Base-by-base conservation (phyloP, 1,140 invertebrate species). In the Drosophila sp. region DNA sequence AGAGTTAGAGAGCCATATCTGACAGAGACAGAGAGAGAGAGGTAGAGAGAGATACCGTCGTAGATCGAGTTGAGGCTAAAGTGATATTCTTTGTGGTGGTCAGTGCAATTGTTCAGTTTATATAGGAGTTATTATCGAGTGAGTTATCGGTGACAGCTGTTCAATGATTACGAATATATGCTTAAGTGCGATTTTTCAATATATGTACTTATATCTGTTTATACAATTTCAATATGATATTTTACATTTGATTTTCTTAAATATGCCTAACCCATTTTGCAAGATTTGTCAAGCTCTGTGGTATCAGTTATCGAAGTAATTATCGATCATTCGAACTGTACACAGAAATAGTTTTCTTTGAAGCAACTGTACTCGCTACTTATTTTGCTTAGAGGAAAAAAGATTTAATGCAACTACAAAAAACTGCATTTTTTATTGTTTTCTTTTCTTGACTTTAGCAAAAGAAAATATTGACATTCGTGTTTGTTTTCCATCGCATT, bases 391-490 rank as follows among this genome's bases (percentile, higher is more conserved):
- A 73, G 16, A 59, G 54, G 43, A 57, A 62, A 45, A 25, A 58
- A 36, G n/a, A 59, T 56, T 61, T 18, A 61, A 59, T 76, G 75
- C 64, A 59, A 56, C 75, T 77, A 77, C 75, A 51, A 64, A 64
- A 69, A 70, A 59, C 48, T 45, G 70, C 70, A 45, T 43, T 48
- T 16, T 13, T 34, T 21, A 54, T 41, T 46, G 5, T 32, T 4
- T 59, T 66, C 32, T 16, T 43, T 25, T 57, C 43, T 50, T 45
- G 27, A 18, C 40, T 58, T 59, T 36, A 27, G 13, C 14, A 46
- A 56, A 66, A 63, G 21, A 53, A 77, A 87, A 89, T 80, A 89
- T 89, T 89, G 83, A 89, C 83, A 89, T 89, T 89, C 83, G 83
- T 80, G 78, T 87, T 81, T 21, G 41, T 53, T 18, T 36, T n/a